phyloP scores from a whole-genome alignment of 2,888 invertebrate genomes.

The Drosophila mercatorum region DNA sequence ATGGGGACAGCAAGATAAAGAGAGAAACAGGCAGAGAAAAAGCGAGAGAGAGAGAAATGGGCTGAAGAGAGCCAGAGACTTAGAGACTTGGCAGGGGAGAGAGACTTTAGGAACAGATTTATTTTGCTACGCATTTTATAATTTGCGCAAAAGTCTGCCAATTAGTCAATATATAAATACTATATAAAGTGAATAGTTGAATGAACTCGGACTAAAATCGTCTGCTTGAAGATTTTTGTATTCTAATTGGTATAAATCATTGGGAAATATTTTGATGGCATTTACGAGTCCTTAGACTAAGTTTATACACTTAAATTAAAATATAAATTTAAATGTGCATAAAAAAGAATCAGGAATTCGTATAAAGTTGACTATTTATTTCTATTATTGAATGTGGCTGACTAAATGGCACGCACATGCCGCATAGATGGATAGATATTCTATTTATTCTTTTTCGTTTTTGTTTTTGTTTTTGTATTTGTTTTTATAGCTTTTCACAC shows the following conservation, averaged over 20 bases:
- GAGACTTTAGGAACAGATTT: neutral
- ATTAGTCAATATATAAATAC: neutral
- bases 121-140: neutral
- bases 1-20: neutral
- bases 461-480: too few relatives aligned
- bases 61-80: neutral
- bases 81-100: neutral
- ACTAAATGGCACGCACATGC: conserved; percentile 20
- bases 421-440: conserved; percentile 9
- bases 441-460: neutral
- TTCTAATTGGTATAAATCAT: neutral
- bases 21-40: too few relatives aligned
- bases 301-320: conserved; percentile 10
- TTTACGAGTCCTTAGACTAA: conserved; percentile 9
- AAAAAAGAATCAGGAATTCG: neutral
- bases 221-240: neutral
- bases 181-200: conserved; percentile 1
- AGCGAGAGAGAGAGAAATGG: neutral
- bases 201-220: neutral
- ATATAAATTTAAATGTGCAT: conserved; percentile 7
- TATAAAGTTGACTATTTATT: conserved; percentile 6
- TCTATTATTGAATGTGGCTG: neutral
- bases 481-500: neutral
- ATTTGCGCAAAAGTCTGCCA: neutral
- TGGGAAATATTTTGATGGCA: conserved; percentile 5